phyloP scores from a whole-genome alignment of 2,797 vertebrate genomes.

The Tamandua tetradactyla region DNA sequence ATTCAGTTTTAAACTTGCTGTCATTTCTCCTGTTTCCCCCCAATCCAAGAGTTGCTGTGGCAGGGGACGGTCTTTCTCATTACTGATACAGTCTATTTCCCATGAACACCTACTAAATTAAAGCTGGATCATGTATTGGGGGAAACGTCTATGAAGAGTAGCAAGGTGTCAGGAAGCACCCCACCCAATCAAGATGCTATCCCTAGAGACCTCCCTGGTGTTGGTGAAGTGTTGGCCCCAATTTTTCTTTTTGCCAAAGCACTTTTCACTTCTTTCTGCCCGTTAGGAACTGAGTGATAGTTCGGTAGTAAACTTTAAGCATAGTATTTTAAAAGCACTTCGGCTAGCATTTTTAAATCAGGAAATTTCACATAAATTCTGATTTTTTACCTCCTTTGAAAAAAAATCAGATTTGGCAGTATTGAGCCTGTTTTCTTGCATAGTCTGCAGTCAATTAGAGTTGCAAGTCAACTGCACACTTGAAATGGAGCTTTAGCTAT shows the following conservation, averaged over 20 bases:
- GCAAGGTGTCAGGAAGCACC: not conserved
- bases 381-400: not conserved
- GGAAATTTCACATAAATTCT: not conserved
- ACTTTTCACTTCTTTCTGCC: not conserved
- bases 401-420: not conserved
- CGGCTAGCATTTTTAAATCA: conserved; percentile 8
- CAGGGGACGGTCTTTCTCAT: not conserved
- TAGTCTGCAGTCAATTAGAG: not conserved
- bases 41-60: not conserved
- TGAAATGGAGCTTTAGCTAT: not conserved
- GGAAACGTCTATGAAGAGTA: not conserved
- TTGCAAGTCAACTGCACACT: not conserved
- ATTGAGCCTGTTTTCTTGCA: not conserved
- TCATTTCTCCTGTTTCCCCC: not conserved
- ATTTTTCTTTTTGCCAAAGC: not conserved
- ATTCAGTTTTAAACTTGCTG: not conserved
- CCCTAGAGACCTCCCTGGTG: not conserved
- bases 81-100: not conserved
- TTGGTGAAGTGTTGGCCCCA: not conserved
- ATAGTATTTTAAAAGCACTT: conserved; percentile 27
- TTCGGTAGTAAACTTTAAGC: conserved; percentile 2
- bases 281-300: not conserved
- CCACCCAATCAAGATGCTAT: not conserved
- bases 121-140: not conserved
- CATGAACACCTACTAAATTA: not conserved